Conservation (phyloP, 2,113 vertebrate genomes). For the Romanogobio albipinnatus region DNA sequence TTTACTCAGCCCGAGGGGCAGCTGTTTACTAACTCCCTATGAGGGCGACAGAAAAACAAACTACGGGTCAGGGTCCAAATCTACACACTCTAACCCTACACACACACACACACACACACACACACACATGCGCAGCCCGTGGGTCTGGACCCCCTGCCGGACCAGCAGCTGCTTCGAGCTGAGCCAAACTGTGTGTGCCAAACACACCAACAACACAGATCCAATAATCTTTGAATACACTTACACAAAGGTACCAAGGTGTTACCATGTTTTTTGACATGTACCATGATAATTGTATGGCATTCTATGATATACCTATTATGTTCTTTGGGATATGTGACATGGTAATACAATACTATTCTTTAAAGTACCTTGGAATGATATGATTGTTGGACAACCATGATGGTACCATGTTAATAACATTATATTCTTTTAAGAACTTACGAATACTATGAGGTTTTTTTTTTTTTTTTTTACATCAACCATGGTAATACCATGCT, state of each 20-base stretch:
- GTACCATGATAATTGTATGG: not conserved
- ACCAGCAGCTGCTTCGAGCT: constrained; percentile 71
- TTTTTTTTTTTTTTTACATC: too few species aligned
- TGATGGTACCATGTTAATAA: too few species aligned
- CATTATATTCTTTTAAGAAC: too few species aligned
- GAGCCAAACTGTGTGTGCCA: constrained; percentile 59
- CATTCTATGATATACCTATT: not conserved
- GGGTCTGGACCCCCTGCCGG: constrained; percentile 63
- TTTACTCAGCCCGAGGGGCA: constrained; percentile 52
- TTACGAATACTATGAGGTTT: too few species aligned
- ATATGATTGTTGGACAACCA: not conserved
- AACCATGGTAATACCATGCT: too few species aligned
- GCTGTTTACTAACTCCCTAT: constrained; percentile 51
- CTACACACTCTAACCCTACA: not conserved
- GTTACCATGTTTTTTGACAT: not conserved
- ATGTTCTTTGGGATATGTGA: too few species aligned
- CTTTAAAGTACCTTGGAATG: not conserved
- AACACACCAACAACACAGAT: constrained; percentile 61
- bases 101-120: constrained; percentile 51
- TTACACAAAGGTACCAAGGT: constrained; percentile 12
- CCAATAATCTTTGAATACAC: constrained; percentile 21
- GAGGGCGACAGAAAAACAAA: constrained; percentile 55
- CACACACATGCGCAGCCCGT: constrained; percentile 38
- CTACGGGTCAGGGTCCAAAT: constrained; percentile 43
- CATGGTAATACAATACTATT: too few species aligned